phyloP scores from a whole-genome alignment of 2,797 vertebrate genomes.

The Scyliorhinus canicula region DNA sequence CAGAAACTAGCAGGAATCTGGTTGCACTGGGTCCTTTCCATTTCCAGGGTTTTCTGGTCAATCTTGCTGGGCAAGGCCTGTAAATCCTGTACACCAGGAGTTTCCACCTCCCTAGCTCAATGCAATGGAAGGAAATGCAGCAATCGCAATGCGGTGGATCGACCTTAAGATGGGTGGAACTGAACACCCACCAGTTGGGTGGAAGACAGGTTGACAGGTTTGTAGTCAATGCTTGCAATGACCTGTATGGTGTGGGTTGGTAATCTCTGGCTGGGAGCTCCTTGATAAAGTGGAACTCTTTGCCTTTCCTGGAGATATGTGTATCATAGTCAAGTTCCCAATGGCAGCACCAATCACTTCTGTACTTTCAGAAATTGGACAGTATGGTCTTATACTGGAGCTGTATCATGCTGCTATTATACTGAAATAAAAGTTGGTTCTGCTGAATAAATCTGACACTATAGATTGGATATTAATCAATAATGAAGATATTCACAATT shows the following conservation, averaged over 20 bases:
- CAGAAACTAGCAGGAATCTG: neutral
- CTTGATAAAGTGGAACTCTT: neutral
- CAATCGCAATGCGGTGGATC: neutral
- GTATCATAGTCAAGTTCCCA: neutral
- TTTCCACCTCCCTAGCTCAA: neutral
- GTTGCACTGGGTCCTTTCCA: neutral
- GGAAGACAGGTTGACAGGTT: neutral
- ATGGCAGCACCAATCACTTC: neutral
- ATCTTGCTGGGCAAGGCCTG: neutral
- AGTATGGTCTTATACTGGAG: neutral
- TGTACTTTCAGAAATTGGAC: neutral
- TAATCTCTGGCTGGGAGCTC: neutral
- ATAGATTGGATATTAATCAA: neutral
- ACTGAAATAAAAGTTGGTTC: neutral
- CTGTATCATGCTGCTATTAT: neutral
- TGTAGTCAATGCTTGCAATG: neutral
- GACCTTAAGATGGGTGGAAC: neutral
- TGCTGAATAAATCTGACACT: neutral
- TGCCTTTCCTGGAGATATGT: neutral
- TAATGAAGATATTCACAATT: neutral
- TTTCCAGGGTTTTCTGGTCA: neutral
- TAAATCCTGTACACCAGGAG: neutral
- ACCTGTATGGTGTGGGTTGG: neutral
- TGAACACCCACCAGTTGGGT: neutral
- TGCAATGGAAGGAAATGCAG: neutral